A percentile compares a stretch with the other conserved stretches of the same genome.
Conservation (phyloP, 2,888 invertebrate genomes). For the Cataglyphis livida region DNA sequence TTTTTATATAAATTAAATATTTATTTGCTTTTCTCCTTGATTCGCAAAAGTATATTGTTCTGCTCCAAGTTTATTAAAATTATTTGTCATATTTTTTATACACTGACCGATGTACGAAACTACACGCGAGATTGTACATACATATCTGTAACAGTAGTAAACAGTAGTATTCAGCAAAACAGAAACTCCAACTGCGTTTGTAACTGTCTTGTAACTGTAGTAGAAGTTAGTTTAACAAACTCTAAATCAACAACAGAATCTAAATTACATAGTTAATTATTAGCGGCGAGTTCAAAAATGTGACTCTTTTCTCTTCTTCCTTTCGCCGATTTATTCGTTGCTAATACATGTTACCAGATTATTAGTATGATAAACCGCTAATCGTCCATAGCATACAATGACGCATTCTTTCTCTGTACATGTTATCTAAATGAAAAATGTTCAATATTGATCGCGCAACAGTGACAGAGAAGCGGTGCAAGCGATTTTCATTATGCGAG, state of each 20-base stretch:
- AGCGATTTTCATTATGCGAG: conserved; percentile 32
- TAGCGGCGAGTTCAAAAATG: conserved; percentile 27
- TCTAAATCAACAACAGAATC: conserved; percentile 43
- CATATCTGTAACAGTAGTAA: not conserved
- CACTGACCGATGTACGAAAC: conserved; percentile 46
- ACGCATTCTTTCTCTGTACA: conserved; percentile 41
- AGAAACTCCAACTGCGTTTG: conserved; percentile 22
- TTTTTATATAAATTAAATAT: conserved; percentile 50
- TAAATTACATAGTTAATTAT: conserved; percentile 44
- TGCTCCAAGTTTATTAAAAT: conserved; percentile 47
- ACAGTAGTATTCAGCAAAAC: conserved; percentile 33
- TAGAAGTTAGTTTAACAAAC: conserved; percentile 46
- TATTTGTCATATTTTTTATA: conserved; percentile 51
- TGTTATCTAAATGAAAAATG: conserved; percentile 38
- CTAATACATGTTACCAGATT: conserved; percentile 12
- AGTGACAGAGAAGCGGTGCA: conserved; percentile 17
- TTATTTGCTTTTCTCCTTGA: conserved; percentile 48
- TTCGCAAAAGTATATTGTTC: conserved; percentile 46
- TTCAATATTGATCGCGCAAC: conserved; percentile 30
- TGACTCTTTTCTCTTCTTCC: not conserved
- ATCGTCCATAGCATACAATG: conserved; percentile 20
- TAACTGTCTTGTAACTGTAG: conserved; percentile 32
- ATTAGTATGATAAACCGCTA: conserved; percentile 36
- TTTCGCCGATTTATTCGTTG: conserved; percentile 14
- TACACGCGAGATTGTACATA: conserved; percentile 46